Percentiles rank a stretch among this genome's conserved stretches.
Conservation (phyloP, 2,888 invertebrate genomes). For the Anaspis maculata region DNA sequence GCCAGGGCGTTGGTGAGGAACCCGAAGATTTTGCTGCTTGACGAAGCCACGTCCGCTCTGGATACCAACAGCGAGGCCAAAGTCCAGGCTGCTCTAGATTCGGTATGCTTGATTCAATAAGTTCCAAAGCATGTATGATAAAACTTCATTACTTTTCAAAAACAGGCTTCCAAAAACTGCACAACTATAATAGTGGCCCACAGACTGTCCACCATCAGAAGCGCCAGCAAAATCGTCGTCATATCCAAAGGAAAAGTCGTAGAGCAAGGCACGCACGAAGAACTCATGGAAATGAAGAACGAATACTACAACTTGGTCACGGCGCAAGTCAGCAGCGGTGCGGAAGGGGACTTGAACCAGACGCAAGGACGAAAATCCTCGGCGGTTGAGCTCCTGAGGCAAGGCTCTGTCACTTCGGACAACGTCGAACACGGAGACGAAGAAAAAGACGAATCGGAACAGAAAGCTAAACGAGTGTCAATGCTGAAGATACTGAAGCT, state of each 20-base stretch:
- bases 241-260: slow-evolving; percentile 59
- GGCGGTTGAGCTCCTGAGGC: slow-evolving; percentile 12
- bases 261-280: slow-evolving; percentile 62
- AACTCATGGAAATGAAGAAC: slow-evolving; percentile 55
- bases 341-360: slow-evolving; percentile 9
- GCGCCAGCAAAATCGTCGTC: slow-evolving; percentile 66
- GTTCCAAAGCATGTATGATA: too few relatives aligned
- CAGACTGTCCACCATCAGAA: slow-evolving; percentile 63
- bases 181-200: slow-evolving; percentile 77
- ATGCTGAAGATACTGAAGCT: slow-evolving; percentile 35
- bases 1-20: slow-evolving; percentile 78
- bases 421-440: too few relatives aligned
- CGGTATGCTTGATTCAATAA: slow-evolving; percentile 49
- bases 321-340: slow-evolving; percentile 45
- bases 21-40: slow-evolving; percentile 68
- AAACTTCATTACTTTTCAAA: too few relatives aligned
- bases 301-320: slow-evolving; percentile 65
- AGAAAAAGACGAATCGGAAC: slow-evolving; percentile 8
- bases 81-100: slow-evolving; percentile 73
- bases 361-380: neutral
- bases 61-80: slow-evolving; percentile 80
- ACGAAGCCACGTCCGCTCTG: slow-evolving; percentile 86
- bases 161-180: slow-evolving; percentile 62
- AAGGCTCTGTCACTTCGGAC: slow-evolving; percentile 6
- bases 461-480: slow-evolving; percentile 17